Conservation (phyloP, 1,140 invertebrate species). For the Elymnias hypermnestra region DNA sequence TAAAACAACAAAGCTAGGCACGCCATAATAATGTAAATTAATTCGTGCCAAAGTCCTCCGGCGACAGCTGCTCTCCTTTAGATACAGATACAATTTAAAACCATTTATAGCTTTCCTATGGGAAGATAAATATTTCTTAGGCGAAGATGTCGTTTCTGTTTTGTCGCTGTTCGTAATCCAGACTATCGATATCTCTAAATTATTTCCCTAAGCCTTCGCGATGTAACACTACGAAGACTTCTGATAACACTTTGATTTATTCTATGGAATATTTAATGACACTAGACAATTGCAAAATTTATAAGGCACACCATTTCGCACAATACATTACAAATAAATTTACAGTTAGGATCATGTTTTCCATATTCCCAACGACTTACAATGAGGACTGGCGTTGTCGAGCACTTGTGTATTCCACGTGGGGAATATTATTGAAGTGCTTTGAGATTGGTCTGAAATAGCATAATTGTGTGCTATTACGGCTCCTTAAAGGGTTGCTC, state of each 20-base stretch:
- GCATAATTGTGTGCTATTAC: constrained; percentile 23
- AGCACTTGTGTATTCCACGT: constrained; percentile 48
- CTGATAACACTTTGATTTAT: constrained; percentile 71
- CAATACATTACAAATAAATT: constrained; percentile 61
- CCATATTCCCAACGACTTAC: constrained; percentile 42
- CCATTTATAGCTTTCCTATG: constrained; percentile 24
- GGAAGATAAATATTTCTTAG: constrained; percentile 28
- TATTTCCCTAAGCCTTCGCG: constrained; percentile 54
- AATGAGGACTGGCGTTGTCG: constrained; percentile 32
- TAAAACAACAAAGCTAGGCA: background rate
- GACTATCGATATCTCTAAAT: constrained; percentile 65
- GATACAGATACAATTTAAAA: constrained; percentile 21
- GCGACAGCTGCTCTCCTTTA: constrained; percentile 15
- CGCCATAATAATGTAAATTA: constrained; percentile 19
- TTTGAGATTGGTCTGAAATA: constrained; percentile 23
- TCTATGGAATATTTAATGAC: constrained; percentile 67
- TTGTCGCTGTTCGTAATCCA: constrained; percentile 38
- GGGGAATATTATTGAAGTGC: constrained; percentile 25
- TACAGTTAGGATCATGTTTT: constrained; percentile 50
- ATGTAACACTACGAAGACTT: constrained; percentile 53
- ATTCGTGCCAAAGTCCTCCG: constrained; percentile 12
- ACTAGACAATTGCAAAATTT: constrained; percentile 70
- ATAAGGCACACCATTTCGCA: constrained; percentile 54
- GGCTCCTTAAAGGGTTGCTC: constrained; percentile 19
- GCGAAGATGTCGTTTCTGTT: constrained; percentile 35